phyloP scores from a whole-genome alignment of 2,888 invertebrate genomes.

The Glaucopsyche alexis region DNA sequence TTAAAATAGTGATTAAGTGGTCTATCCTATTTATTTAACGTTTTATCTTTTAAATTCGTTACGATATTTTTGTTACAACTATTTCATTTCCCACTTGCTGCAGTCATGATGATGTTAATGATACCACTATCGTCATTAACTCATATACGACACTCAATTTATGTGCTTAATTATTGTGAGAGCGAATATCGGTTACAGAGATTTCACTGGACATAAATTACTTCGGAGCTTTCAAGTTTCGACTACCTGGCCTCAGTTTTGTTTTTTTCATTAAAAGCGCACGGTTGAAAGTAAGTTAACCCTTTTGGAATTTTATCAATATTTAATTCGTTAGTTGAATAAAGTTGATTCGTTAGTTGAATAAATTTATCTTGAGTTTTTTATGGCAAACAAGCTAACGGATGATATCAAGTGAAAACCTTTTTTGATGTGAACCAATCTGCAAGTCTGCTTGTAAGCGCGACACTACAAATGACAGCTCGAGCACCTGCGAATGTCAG shows the following conservation, averaged over 20 bases:
- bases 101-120: background rate
- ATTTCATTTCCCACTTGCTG: too few relatives aligned
- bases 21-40: too few relatives aligned
- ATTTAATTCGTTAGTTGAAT: background rate
- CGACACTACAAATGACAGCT: too few relatives aligned
- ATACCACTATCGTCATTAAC: background rate
- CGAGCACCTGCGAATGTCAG: too few relatives aligned
- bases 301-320: background rate
- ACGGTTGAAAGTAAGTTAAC: background rate
- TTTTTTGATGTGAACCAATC: too few relatives aligned
- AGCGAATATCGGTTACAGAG: background rate
- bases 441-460: too few relatives aligned
- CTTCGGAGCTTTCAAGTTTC: conserved; percentile 3
- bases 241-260: conserved; percentile 3
- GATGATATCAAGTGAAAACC: too few relatives aligned
- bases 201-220: background rate
- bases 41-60: too few relatives aligned
- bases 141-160: background rate
- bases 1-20: too few relatives aligned
- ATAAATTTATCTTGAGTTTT: too few relatives aligned
- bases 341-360: background rate
- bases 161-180: conserved; percentile 9
- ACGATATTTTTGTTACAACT: too few relatives aligned
- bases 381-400: too few relatives aligned
- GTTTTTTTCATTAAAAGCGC: background rate